These are phyloP conservation scores for Cairina moschata DNA, from an alignment of 2,113 vertebrate species.

Conservation along the genomic window DNA sequence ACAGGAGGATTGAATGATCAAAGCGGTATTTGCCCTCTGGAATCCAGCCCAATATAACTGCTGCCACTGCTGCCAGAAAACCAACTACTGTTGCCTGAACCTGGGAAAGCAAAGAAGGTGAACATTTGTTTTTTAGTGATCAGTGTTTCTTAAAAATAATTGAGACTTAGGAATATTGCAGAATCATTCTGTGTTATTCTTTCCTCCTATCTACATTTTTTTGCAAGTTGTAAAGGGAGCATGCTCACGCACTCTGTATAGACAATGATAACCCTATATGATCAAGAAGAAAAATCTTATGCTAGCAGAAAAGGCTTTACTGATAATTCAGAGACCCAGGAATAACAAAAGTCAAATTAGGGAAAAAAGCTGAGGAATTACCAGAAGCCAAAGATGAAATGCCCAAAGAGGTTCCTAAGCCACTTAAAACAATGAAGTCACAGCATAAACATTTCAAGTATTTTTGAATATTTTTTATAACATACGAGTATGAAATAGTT, in stretches of 20 bases:
- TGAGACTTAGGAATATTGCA: not conserved
- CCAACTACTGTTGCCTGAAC: conserved; percentile 97
- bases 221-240: not conserved
- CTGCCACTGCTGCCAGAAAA: conserved; percentile 94
- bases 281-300: not conserved
- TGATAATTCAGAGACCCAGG: not conserved
- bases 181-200: not conserved
- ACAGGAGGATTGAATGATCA: conserved; percentile 89
- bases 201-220: not conserved
- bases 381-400: not conserved
- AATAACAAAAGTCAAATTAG: not conserved
- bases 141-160: not conserved
- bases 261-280: not conserved
- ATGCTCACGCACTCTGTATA: not conserved
- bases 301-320: not conserved
- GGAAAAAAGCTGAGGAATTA: not conserved
- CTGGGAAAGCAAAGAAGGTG: conserved; percentile 66
- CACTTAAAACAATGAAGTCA: not conserved
- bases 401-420: not conserved
- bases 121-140: not conserved
- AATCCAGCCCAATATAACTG: conserved; percentile 93
- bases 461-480: not conserved
- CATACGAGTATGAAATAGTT: not conserved
- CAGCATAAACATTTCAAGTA: not conserved
- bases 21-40: conserved; percentile 94